Percentiles rank a stretch among this genome's conserved stretches.
These are phyloP conservation scores for Troides helena DNA, from an alignment of 2,888 invertebrate genomes.

Conservation along the genomic window DNA sequence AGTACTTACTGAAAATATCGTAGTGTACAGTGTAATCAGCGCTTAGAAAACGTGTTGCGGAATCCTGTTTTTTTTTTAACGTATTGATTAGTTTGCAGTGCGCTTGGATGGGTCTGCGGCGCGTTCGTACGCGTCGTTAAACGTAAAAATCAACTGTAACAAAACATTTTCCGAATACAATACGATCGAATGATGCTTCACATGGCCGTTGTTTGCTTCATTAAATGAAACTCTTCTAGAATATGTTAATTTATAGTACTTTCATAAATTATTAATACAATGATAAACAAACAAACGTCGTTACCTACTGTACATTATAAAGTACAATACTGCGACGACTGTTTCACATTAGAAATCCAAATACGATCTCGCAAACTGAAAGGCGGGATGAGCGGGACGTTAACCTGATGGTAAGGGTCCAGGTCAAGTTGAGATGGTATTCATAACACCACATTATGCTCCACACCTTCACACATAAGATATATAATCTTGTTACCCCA, in stretches of 20 bases:
- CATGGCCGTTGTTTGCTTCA: too few species aligned
- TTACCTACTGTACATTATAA: background rate
- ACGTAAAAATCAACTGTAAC: conserved; percentile 4
- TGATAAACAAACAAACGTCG: background rate
- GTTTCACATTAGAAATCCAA: background rate
- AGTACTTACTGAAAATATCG: background rate
- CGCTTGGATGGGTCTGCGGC: conserved; percentile 15
- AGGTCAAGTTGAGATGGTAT: too few species aligned
- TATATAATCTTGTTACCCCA: too few species aligned
- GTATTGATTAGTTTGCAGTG: conserved; percentile 15
- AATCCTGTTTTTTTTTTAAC: conserved; percentile 5
- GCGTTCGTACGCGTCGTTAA: conserved; percentile 12
- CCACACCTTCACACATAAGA: too few species aligned
- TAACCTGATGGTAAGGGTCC: too few species aligned
- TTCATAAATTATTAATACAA: background rate
- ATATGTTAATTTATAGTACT: background rate
- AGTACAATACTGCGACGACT: background rate
- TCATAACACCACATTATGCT: too few species aligned
- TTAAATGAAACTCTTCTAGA: background rate
- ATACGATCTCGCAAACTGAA: background rate
- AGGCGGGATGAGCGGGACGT: background rate
- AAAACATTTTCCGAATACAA: conserved; percentile 3
- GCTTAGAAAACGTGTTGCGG: conserved; percentile 17
- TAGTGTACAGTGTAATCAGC: conserved; percentile 1
- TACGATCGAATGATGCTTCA: background rate